Base-by-base conservation (phyloP, 2,113 vertebrate species). In the Prunella himalayana region DNA sequence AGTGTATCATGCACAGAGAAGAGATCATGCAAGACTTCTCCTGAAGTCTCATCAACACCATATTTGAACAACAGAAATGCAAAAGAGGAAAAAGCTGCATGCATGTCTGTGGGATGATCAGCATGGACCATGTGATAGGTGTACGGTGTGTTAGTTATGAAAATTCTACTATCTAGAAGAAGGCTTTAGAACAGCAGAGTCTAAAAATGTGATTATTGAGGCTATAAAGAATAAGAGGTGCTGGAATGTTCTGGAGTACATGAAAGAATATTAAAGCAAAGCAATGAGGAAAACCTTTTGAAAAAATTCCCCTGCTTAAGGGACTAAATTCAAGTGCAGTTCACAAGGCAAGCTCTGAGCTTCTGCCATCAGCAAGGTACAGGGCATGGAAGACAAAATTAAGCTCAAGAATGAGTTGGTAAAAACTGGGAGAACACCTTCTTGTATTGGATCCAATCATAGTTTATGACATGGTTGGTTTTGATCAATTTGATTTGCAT, bases 11-110 rank as follows among this genome's bases (percentile, higher is more conserved):
- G 54, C 63, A 49, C 27, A 82, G 71, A 88, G 41, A 21, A 86
- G 57, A 94, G 77, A 80, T 33, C 61, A 12, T 21, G 45, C 39
- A 79, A 59, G 54, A 51, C n/a, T 65, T 70, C 64, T 89, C 28
- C 76, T 54, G 28, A 76, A 86, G 69, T 45, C 53, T 90, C 63
- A 71, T 49, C 66, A 92, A 39, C n/a, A 66, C 30, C 30, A 5
- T 39, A 51, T 81, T 82, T 86, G 64, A 94, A 63, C 14, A 75
- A 83, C n/a, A 88, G 51, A 75, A 79, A 76, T 81, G 16, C 53
- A 64, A 53, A 68, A 78, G 54, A 57, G 18, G 49, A 53, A 94
- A 70, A 77, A 24, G 31, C 37, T 71, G 28, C 54, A 14, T 22
- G 22, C 6, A 6, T 35, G 41, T 83, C 68, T 15, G 9, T 49